A percentile compares a stretch with the other conserved stretches of the same genome.
These are phyloP conservation scores for Probosciger aterrimus DNA, from an alignment of 2,113 vertebrate species.

Conservation along the genomic window DNA sequence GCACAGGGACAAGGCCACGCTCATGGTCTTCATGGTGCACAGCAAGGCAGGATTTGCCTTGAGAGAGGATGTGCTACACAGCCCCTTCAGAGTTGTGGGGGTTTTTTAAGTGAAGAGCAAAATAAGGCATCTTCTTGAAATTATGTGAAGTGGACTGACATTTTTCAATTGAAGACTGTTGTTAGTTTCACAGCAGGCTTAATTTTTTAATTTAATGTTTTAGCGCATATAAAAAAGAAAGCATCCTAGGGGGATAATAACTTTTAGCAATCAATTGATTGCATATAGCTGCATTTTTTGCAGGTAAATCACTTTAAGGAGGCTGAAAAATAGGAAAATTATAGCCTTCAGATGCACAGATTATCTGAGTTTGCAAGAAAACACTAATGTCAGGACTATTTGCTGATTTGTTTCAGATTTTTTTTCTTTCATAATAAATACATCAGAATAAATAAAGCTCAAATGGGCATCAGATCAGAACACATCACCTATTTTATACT, in stretches of 20 bases:
- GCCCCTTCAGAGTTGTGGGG: neutral
- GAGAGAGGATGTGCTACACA: neutral
- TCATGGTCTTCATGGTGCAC: neutral
- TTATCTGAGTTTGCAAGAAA: neutral
- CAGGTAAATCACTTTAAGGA: slow-evolving; percentile 40
- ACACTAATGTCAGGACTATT: neutral
- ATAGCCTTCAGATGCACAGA: neutral
- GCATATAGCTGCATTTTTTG: slow-evolving; percentile 22
- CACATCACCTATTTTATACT: neutral
- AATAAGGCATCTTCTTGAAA: slow-evolving; percentile 38
- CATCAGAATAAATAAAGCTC: neutral
- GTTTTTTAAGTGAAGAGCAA: neutral
- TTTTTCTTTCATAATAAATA: neutral
- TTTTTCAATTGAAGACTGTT: slow-evolving; percentile 58
- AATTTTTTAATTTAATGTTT: slow-evolving; percentile 60
- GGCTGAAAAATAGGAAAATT: slow-evolving; percentile 32
- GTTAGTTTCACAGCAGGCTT: slow-evolving; percentile 56
- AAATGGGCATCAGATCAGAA: neutral
- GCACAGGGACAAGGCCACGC: neutral
- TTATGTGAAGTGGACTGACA: slow-evolving; percentile 59
- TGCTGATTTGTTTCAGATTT: neutral
- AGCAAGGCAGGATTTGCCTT: neutral
- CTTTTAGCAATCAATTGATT: slow-evolving; percentile 63
- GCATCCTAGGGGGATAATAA: slow-evolving; percentile 62
- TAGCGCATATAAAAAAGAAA: slow-evolving; percentile 38